Percentiles rank a stretch among this genome's conserved stretches.
Conservation (phyloP, 1,140 invertebrate genomes). For the Tetranychus cinnabarinus region DNA sequence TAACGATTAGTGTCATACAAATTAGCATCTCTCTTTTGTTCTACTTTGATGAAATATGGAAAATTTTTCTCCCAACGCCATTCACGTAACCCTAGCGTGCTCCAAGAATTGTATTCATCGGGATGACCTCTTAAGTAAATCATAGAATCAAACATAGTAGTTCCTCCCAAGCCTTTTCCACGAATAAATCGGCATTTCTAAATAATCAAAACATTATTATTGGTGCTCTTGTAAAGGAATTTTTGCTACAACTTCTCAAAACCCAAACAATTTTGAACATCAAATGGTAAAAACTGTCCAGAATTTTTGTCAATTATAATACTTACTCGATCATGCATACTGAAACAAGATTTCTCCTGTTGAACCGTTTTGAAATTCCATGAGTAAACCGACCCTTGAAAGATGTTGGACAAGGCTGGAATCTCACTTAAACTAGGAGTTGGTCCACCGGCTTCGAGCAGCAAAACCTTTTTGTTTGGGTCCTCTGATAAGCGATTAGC, state of each 20-base stretch:
- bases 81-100: conserved; percentile 58
- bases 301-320: not conserved
- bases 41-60: conserved; percentile 55
- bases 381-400: conserved; percentile 11
- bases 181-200: conserved; percentile 17
- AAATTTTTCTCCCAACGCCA: conserved; percentile 71
- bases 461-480: conserved; percentile 29
- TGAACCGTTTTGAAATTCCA: conserved; percentile 20
- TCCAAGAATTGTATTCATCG: conserved; percentile 80
- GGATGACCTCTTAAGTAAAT: conserved; percentile 75
- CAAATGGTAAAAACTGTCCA: no score
- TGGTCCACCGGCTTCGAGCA: conserved; percentile 44
- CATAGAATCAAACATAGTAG: conserved; percentile 82
- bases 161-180: conserved; percentile 51
- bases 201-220: no score
- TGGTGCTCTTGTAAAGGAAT: no score
- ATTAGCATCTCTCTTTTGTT: conserved; percentile 30
- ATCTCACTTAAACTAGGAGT: conserved; percentile 54
- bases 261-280: no score
- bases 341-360: conserved; percentile 18
- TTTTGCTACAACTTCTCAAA: no score
- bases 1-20: no score
- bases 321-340: conserved; percentile 11
- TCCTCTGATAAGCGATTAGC: conserved; percentile 33
- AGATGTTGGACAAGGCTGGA: not conserved